Conservation (phyloP, 2,888 invertebrate genomes). For the Zhengitettix transpicula region DNA sequence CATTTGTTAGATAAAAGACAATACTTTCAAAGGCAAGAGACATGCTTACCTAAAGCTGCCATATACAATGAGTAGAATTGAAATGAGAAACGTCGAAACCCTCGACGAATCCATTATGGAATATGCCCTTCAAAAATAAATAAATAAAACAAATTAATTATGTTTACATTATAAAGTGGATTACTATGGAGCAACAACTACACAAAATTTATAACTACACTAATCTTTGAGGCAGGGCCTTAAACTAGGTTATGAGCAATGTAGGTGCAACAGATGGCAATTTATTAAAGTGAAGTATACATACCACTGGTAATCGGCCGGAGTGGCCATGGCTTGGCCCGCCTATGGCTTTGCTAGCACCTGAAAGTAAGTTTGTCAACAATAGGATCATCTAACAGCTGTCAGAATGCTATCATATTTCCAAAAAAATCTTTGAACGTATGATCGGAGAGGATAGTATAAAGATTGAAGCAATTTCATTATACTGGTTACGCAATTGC, state of each 20-base stretch:
- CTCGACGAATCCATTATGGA: conserved; percentile 95
- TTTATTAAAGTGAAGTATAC: conserved; percentile 9
- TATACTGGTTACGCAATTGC: no score
- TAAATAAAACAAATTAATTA: not conserved
- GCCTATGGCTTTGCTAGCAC: conserved; percentile 15
- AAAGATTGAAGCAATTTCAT: no score
- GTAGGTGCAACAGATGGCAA: not conserved
- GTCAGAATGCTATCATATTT: not conserved
- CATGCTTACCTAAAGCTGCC: conserved; percentile 61
- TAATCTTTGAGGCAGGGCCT: no score
- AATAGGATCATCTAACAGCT: conserved; percentile 1
- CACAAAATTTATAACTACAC: no score
- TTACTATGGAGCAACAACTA: no score
- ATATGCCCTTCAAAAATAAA: conserved; percentile 51
- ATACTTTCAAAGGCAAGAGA: not conserved
- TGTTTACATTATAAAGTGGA: no score
- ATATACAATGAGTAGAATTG: conserved; percentile 91
- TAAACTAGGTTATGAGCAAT: not conserved
- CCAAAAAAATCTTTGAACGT: no score
- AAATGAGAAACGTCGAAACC: conserved; percentile 92
- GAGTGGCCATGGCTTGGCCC: conserved; percentile 29
- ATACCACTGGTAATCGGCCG: conserved; percentile 33
- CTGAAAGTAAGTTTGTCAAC: conserved; percentile 5
- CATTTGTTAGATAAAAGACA: not conserved
- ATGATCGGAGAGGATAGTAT: no score